These are phyloP conservation scores for Cheirogaleus medius DNA, from an alignment of 2,113 vertebrate genomes.

Conservation along the genomic window DNA sequence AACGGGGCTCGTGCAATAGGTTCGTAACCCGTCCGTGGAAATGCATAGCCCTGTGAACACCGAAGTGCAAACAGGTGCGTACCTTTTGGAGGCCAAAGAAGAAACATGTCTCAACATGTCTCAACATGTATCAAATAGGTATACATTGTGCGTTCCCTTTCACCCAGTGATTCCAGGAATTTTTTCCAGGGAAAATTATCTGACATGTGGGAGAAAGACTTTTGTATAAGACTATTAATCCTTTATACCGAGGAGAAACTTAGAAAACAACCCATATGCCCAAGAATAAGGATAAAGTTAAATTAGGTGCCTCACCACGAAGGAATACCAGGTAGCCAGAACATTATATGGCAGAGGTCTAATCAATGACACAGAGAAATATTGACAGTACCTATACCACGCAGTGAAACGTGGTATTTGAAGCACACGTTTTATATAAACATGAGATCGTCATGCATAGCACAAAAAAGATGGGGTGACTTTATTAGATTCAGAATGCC, in stretches of 20 bases:
- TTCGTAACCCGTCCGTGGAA: conserved; percentile 19
- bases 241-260: background rate
- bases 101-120: no score
- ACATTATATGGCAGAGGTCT: conserved; percentile 21
- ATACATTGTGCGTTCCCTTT: background rate
- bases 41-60: accelerated
- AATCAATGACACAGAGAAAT: conserved; percentile 11
- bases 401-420: background rate
- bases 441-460: background rate
- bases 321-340: background rate
- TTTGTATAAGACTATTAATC: background rate
- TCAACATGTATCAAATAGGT: background rate
- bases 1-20: background rate
- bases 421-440: background rate
- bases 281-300: background rate
- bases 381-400: background rate
- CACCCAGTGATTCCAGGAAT: background rate
- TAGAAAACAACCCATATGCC: background rate
- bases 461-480: background rate
- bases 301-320: background rate
- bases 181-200: background rate
- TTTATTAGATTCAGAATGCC: background rate
- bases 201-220: background rate
- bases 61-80: background rate
- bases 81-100: background rate